Base-by-base conservation (phyloP, 1,140 invertebrate genomes). In the Drosophila parabipectinata region DNA sequence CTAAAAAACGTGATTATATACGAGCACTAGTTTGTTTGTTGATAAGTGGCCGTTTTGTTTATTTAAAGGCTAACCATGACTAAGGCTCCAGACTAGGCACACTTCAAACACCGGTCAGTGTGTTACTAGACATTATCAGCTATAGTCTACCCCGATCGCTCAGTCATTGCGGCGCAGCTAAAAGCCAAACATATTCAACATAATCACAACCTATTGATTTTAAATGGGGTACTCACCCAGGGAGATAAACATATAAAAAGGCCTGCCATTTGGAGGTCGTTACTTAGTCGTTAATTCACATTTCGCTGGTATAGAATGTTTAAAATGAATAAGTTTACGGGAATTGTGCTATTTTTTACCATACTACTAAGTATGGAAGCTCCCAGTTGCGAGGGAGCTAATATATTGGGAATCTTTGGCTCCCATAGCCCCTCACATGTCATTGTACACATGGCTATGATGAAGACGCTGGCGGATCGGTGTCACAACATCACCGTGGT, bases 401-500 rank as follows among this genome's bases (percentile, higher is more conserved):
- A 91, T 24, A 91, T 91, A 45, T 48, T 91, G 51, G 90, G 90
- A 0, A 50, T 91, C 5, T 90, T 91, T 7, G 76, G 72, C 0
- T 84, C 84, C 10, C 66, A 77, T 37, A 90, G 85, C 59, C 79
- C 69, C 7, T 91, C 90, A 3, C 90, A 91, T 73, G 61, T 91
- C n/a, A 89, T 91, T 14, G 39, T 91, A 0, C 77, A 91, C 41
- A 87, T 90, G 83, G 81, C 90, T 4, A 57, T 90, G 58, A 61
- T 74, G n/a, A 72, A 78, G 48, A 44, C 75, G 0, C 51, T 91
- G 5, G 90, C 87, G 0, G 84, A 91, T 47, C 32, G 51, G 0
- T 88, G 90, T 7, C 90, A 91, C 62, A 85, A 91, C 53, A 61
- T 91, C 3, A 91, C 90, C 0, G 80, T 91, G 24, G 77, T 91